Conservation (phyloP, 2,888 invertebrate species). For the Aromia moschata region DNA sequence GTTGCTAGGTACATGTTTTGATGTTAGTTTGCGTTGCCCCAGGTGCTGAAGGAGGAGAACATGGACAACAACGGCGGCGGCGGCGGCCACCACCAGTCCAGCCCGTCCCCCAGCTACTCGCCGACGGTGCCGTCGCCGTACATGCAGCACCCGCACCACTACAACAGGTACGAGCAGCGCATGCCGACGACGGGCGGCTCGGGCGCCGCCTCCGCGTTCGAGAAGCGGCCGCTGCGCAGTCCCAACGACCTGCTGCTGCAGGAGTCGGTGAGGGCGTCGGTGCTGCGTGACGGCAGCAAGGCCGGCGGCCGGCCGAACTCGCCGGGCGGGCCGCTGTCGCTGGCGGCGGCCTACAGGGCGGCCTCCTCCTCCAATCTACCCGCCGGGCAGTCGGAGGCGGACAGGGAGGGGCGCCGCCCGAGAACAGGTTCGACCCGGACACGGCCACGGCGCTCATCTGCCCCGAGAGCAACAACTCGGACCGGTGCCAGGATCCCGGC, state of each 20-base stretch:
- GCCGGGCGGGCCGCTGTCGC: conserved; percentile 55
- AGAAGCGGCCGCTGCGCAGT: conserved; percentile 68
- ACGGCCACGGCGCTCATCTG: conserved; percentile 63
- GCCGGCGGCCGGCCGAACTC: conserved; percentile 65
- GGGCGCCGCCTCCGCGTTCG: too few species aligned
- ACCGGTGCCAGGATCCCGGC: conserved; percentile 60
- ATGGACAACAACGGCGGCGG: conserved; percentile 47
- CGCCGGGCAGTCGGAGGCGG: conserved; percentile 67
- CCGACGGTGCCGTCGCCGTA: conserved; percentile 65
- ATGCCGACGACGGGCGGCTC: conserved; percentile 56
- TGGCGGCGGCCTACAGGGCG: conserved; percentile 58
- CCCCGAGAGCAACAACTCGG: conserved; percentile 60
- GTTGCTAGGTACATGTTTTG: not conserved
- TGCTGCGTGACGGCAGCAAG: conserved; percentile 71
- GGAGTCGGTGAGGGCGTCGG: conserved; percentile 72
- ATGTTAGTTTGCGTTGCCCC: conserved; percentile 14
- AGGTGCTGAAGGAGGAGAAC: conserved; percentile 54
- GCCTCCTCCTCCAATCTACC: conserved; percentile 62
- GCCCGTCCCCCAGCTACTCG: conserved; percentile 63
- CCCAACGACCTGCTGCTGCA: conserved; percentile 70
- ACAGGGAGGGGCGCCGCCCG: conserved; percentile 68
- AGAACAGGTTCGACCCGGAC: conserved; percentile 64
- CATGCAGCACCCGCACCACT: conserved; percentile 57
- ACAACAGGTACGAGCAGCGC: conserved; percentile 59
- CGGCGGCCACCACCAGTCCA: conserved; percentile 57